Conservation (phyloP, 2,113 vertebrate genomes). For the Pantherophis guttatus region DNA sequence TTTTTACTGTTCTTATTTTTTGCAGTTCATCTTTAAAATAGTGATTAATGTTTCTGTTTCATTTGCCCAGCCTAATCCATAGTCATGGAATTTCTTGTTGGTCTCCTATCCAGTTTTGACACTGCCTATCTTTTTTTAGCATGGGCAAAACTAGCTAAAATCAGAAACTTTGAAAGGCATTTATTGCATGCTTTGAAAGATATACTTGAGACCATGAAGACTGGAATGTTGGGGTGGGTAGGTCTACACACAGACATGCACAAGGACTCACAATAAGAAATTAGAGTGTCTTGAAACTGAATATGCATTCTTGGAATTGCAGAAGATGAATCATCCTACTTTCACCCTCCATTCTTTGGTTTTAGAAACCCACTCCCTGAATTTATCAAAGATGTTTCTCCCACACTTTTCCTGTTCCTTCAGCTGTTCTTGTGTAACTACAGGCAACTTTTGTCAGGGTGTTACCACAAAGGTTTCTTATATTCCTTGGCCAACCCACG, state of each 20-base stretch:
- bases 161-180: background rate
- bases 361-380: background rate
- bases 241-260: background rate
- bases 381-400: conserved; percentile 3
- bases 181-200: background rate
- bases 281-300: background rate
- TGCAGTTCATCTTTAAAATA: background rate
- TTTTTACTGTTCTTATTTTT: background rate
- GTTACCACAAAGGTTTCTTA: background rate
- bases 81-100: background rate
- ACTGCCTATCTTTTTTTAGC: background rate
- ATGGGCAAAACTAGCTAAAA: background rate
- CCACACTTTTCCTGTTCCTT: background rate
- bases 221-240: background rate
- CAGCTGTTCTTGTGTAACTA: background rate
- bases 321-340: background rate
- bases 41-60: background rate
- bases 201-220: background rate
- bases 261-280: background rate
- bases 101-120: background rate
- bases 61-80: background rate
- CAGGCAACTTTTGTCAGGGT: background rate
- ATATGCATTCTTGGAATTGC: background rate
- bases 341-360: background rate
- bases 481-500: background rate